These are phyloP conservation scores for Trissolcus japonicus DNA, from an alignment of 2,888 invertebrate species.

Conservation along the genomic window DNA sequence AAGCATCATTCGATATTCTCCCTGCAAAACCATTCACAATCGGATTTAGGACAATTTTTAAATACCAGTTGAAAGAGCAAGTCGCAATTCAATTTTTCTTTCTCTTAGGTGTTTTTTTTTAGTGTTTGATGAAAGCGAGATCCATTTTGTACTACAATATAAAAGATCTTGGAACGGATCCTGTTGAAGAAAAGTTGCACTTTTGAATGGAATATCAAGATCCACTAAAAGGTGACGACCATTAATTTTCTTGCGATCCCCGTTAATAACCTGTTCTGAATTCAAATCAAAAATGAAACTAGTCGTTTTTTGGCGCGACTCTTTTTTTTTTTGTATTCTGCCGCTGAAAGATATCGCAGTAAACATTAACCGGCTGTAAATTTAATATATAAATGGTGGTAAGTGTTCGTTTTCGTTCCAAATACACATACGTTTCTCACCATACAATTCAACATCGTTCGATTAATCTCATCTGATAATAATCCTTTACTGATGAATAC, in stretches of 20 bases:
- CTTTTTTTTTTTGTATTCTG: too few species aligned
- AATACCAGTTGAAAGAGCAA: too few species aligned
- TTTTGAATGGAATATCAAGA: slow-evolving; percentile 29
- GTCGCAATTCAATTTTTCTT: too few species aligned
- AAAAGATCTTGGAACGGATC: neutral
- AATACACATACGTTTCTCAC: slow-evolving; percentile 33
- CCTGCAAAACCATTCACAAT: too few species aligned
- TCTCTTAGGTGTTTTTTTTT: too few species aligned
- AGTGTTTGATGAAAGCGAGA: too few species aligned
- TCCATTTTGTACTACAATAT: too few species aligned
- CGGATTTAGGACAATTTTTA: too few species aligned
- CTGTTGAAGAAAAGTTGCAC: too few species aligned
- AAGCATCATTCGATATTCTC: slow-evolving; percentile 17
- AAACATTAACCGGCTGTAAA: slow-evolving; percentile 46
- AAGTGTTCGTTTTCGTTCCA: slow-evolving; percentile 31
- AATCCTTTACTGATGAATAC: slow-evolving; percentile 41
- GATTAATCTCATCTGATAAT: slow-evolving; percentile 45
- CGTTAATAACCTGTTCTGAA: slow-evolving; percentile 43
- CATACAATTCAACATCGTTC: slow-evolving; percentile 47
- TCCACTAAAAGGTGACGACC: slow-evolving; percentile 41
- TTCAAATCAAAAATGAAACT: slow-evolving; percentile 45
- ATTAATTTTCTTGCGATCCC: slow-evolving; percentile 33
- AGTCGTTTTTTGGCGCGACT: too few species aligned
- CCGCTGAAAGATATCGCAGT: slow-evolving; percentile 29
- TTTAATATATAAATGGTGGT: slow-evolving; percentile 41